Evolutionary conservation across 2,888 invertebrate species (phyloP), one percentile per base, ranked within the genome.

Genomic region (Zhengitettix transpicula): DNA sequence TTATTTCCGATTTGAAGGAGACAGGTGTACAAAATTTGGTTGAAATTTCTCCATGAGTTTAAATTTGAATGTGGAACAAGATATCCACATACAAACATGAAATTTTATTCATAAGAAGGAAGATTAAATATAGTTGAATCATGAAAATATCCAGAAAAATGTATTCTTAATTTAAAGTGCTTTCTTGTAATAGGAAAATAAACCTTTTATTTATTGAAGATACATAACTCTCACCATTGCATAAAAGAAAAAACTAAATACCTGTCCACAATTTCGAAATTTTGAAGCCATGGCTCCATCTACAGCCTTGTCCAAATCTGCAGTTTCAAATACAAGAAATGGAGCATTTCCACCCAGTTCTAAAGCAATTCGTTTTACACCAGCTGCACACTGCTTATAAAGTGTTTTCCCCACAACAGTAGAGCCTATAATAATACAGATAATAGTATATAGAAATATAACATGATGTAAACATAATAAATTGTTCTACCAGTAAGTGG

Each of bases 281-380:
- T 99, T 99, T 9, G 91, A 87, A 10, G 83, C 79, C 80, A 98
- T 85, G 1, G 93, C 89, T 41, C 93, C 91, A 58, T 81, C 78
- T 1, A 95, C 83, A 1, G 98, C 96, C 68, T 82, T 78, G 63
- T 89, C 84, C 28, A 99, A 68, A 73, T 98, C 83, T 1, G 98
- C 98, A 62, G 87, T 85, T 60, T 92, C 81, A 69, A 98, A 98
- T 9, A 99, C 92, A 67, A 99, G 93, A 69, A 96, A 96, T 0
- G 99, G 96, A 0, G 98, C 98, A 78, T 99, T 99, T 10, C 99
- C 99, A 44, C 99, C 99, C 58, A 99, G 77, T 73, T 99, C 99
- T 63, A 99, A 77, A n/a, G 88, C 83, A 9, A 97, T 78, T 63
- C 89, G 80, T 73, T 99, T 99, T 56, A 99, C 82, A 1, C 90